phyloP scores from a whole-genome alignment of 2,888 invertebrate genomes.

The Halictus quadricinctus region DNA sequence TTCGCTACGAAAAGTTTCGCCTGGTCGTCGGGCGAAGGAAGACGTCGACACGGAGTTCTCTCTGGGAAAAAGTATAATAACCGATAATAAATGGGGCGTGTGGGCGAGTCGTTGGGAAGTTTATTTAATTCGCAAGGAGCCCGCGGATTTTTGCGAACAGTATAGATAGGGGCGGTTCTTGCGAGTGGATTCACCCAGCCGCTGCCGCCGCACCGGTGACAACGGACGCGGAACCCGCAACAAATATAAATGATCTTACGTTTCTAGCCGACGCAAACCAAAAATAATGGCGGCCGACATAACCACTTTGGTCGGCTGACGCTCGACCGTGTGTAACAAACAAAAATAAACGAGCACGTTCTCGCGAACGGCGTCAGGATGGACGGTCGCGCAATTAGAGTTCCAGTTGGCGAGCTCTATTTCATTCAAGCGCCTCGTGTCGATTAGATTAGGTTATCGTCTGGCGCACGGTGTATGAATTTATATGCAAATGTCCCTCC shows the following conservation, averaged over 20 bases:
- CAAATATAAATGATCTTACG: slow-evolving; percentile 63
- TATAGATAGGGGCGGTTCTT: slow-evolving; percentile 35
- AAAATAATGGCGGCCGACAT: slow-evolving; percentile 52
- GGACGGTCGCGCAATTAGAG: slow-evolving; percentile 21
- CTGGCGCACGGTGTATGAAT: slow-evolving; percentile 10
- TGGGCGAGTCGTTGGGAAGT: slow-evolving; percentile 3
- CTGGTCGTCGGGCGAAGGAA: not conserved
- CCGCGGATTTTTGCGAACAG: slow-evolving; percentile 34
- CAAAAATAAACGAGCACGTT: slow-evolving; percentile 30
- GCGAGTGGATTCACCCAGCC: slow-evolving; percentile 14
- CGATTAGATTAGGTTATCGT: slow-evolving; percentile 37
- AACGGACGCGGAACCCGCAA: slow-evolving; percentile 46
- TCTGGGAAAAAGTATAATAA: not conserved
- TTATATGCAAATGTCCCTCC: slow-evolving; percentile 47
- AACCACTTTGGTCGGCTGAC: slow-evolving; percentile 31
- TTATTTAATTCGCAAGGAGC: slow-evolving; percentile 25
- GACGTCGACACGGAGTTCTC: not conserved
- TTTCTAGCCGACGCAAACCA: slow-evolving; percentile 45
- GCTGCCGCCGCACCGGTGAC: slow-evolving; percentile 9
- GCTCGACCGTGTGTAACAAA: slow-evolving; percentile 14
- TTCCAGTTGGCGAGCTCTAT: not conserved
- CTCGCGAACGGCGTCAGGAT: not conserved
- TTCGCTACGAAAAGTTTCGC: not conserved
- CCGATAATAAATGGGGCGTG: slow-evolving; percentile 36
- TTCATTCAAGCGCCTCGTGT: not conserved